Percentiles rank a stretch among this genome's conserved stretches.
These are phyloP conservation scores for Probaryconus sp. DNA, from an alignment of 1,140 invertebrate genomes.

Conservation along the genomic window DNA sequence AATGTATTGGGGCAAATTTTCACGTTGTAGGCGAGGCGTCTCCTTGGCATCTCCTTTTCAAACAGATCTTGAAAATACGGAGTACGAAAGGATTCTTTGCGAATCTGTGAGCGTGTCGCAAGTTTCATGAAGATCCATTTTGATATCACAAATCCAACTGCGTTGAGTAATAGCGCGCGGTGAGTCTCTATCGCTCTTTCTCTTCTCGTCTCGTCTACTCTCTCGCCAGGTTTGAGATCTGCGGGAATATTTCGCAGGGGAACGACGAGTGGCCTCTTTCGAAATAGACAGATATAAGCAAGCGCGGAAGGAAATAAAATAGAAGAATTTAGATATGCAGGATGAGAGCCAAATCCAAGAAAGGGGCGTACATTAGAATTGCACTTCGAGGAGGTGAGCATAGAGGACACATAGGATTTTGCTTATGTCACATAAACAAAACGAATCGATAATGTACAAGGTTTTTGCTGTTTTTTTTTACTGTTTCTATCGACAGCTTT, in stretches of 20 bases:
- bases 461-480: no score
- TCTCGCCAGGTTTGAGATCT: conserved; percentile 42
- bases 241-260: conserved; percentile 51
- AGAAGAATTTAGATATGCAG: conserved; percentile 50
- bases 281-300: conserved; percentile 55
- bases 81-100: conserved; percentile 19
- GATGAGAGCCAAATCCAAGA: conserved; percentile 46
- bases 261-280: conserved; percentile 49
- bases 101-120: conserved; percentile 31
- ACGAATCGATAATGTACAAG: conserved; percentile 46
- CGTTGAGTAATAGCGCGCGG: conserved; percentile 48
- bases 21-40: conserved; percentile 4
- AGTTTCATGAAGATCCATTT: conserved; percentile 60
- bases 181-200: conserved; percentile 21
- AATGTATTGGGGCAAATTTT: conserved; percentile 30
- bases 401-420: conserved; percentile 45
- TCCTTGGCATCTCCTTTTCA: conserved; percentile 45
- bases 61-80: conserved; percentile 38
- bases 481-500: conserved; percentile 22
- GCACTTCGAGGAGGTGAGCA: conserved; percentile 40
- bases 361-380: conserved; percentile 52
- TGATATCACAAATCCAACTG: conserved; percentile 59
- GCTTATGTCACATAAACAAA: conserved; percentile 53
- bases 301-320: conserved; percentile 46
- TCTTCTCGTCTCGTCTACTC: no score